A percentile compares a stretch with the other conserved stretches of the same genome.
phyloP scores from a whole-genome alignment of 2,113 vertebrate species.

The Apteryx owenii region DNA sequence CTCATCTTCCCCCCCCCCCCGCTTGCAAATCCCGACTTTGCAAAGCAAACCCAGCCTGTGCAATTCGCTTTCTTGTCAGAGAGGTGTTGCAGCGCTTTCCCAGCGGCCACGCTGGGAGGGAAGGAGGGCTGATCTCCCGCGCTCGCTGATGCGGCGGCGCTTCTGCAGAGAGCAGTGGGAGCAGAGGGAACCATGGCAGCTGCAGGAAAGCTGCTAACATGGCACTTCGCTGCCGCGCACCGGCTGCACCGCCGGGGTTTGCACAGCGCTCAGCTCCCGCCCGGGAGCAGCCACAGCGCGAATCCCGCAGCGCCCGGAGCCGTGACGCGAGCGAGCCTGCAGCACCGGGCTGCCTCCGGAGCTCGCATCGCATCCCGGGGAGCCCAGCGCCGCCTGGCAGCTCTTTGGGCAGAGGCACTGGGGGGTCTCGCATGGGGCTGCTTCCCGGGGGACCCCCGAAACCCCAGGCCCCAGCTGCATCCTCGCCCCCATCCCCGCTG shows the following conservation, averaged over 20 bases:
- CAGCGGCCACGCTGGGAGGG: background rate
- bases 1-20: no score
- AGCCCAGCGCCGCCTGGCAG: no score
- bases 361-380: no score
- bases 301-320: background rate
- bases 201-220: background rate
- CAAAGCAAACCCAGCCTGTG: background rate
- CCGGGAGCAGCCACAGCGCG: background rate
- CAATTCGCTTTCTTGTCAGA: fast-evolving
- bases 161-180: fast-evolving
- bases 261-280: background rate
- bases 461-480: no score
- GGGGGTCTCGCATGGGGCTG: no score
- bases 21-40: background rate
- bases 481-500: no score
- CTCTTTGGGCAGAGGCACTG: no score
- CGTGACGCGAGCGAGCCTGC: no score
- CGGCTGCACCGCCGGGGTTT: fast-evolving
- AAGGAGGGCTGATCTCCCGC: fast-evolving
- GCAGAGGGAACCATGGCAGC: fast-evolving
- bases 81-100: background rate
- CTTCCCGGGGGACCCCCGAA: no score
- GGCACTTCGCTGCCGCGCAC: fast-evolving
- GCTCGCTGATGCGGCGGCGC: fast-evolving
- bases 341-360: no score